Conservation (phyloP, 2,888 invertebrate species). For the Ischnura elegans region DNA sequence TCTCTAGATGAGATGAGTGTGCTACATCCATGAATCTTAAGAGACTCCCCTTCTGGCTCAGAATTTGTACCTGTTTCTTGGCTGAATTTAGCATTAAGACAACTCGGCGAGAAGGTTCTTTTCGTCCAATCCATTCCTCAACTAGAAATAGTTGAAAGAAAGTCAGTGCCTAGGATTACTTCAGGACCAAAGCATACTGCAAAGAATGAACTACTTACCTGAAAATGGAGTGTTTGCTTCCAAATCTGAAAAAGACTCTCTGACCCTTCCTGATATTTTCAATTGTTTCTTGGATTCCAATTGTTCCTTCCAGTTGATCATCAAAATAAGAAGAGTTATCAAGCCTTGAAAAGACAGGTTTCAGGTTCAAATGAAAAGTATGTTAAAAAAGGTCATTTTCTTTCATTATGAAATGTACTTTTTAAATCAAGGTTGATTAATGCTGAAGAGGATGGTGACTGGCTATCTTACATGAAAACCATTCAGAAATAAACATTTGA, state of each 20-base stretch:
- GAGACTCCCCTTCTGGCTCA: slow-evolving; percentile 76
- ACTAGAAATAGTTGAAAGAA: slow-evolving; percentile 73
- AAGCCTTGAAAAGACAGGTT: neutral
- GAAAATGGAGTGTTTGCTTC: slow-evolving; percentile 47
- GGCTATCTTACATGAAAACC: no score
- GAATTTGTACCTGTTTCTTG: slow-evolving; percentile 76
- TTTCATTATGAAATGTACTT: no score
- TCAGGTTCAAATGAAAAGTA: neutral
- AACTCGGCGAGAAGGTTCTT: slow-evolving; percentile 76
- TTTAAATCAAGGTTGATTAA: no score
- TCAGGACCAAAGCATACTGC: neutral
- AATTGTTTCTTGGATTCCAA: slow-evolving; percentile 48
- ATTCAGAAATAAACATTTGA: no score
- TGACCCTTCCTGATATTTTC: slow-evolving; percentile 36
- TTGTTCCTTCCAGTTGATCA: slow-evolving; percentile 42
- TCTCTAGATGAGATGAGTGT: slow-evolving; percentile 72
- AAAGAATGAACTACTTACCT: slow-evolving; percentile 31
- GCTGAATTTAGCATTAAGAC: slow-evolving; percentile 76
- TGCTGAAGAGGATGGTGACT: no score
- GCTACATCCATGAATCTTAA: slow-evolving; percentile 78
- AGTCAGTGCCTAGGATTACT: neutral
- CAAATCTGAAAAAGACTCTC: slow-evolving; percentile 43
- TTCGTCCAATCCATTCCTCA: slow-evolving; percentile 77
- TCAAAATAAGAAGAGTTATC: slow-evolving; percentile 19
- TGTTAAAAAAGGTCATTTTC: no score